A percentile compares a stretch with the other conserved stretches of the same genome.
Evolutionary conservation across 2,888 invertebrate species (phyloP).

Genomic region (Stenoptilia bipunctidactyla): DNA sequence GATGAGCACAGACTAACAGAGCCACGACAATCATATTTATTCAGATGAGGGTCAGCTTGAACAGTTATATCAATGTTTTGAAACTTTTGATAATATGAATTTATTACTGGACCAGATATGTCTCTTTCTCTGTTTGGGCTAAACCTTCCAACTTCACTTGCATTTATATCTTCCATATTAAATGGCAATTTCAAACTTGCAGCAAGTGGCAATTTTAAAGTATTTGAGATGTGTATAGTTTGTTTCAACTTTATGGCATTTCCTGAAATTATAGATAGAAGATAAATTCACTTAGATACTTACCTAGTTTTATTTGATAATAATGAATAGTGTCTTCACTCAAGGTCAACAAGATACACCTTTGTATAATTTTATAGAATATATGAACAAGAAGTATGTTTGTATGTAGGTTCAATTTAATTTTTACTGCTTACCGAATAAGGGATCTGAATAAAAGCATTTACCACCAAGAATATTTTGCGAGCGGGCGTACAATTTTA

Average conservation of each 20-base stretch:
- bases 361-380: too few relatives aligned
- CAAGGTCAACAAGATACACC: too few relatives aligned
- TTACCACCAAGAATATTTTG: conserved; percentile 13
- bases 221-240: conserved; percentile 55
- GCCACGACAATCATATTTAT: conserved; percentile 77
- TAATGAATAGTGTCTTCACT: too few relatives aligned
- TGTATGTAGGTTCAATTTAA: background rate
- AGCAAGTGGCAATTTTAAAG: conserved; percentile 63
- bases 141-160: conserved; percentile 74
- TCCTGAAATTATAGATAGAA: conserved; percentile 24
- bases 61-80: conserved; percentile 38
- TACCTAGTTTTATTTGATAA: too few relatives aligned
- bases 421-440: conserved; percentile 19
- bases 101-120: conserved; percentile 72
- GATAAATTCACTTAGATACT: conserved; percentile 6
- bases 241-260: conserved; percentile 27
- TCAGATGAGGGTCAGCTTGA: conserved; percentile 70
- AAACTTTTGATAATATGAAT: conserved; percentile 48
- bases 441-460: conserved; percentile 17
- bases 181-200: conserved; percentile 70
- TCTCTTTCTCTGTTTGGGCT: conserved; percentile 76
- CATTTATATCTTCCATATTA: conserved; percentile 74
- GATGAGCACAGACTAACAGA: conserved; percentile 76
- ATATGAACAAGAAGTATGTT: too few relatives aligned
- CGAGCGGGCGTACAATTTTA: conserved; percentile 15